Percentiles rank a stretch among this genome's conserved stretches.
phyloP scores from a whole-genome alignment of 2,797 vertebrate species.

The Chloroceryle amazona region DNA sequence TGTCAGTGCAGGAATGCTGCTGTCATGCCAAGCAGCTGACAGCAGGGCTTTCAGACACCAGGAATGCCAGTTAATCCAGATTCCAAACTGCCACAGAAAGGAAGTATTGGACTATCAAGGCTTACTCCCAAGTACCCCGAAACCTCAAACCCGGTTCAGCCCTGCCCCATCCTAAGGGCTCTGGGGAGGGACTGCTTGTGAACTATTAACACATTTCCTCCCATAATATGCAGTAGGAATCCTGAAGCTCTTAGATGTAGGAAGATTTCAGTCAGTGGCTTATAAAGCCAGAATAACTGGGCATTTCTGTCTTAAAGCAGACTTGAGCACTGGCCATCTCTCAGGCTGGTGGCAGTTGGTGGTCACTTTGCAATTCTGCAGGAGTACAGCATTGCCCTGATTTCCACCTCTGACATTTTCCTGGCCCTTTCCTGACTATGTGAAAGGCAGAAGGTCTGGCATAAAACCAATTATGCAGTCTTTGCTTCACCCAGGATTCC shows the following conservation, averaged over 20 bases:
- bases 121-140: background rate
- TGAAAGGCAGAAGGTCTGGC: constrained; percentile 26
- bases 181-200: background rate
- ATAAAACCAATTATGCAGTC: constrained; percentile 43
- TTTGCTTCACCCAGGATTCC: constrained; percentile 15
- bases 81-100: background rate
- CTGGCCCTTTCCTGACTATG: background rate
- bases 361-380: constrained; percentile 35
- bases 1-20: background rate
- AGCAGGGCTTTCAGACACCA: fast-evolving
- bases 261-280: background rate
- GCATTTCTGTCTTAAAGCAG: background rate
- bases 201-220: fast-evolving
- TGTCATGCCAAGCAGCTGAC: background rate
- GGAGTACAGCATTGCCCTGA: background rate
- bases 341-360: background rate
- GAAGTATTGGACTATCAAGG: background rate
- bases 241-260: background rate
- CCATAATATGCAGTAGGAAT: fast-evolving
- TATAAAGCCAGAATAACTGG: background rate
- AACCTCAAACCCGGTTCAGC: background rate
- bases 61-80: fast-evolving
- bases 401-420: constrained; percentile 60
- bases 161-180: background rate
- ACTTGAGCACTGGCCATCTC: background rate